Evolutionary conservation across 2,888 invertebrate species (phyloP).

Genomic region (Aspidiotus rigidus): DNA sequence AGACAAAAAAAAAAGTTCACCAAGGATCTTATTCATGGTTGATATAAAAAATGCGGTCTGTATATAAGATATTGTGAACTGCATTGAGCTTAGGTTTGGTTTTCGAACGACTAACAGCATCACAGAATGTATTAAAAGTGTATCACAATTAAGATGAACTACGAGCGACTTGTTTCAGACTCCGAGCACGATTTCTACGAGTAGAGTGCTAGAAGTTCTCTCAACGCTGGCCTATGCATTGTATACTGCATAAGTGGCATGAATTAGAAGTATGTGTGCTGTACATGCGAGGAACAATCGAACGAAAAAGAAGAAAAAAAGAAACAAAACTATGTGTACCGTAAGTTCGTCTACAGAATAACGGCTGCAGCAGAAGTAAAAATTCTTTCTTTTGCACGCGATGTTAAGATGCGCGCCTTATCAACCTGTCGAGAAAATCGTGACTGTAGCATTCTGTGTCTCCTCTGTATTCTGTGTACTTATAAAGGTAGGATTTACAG

Average conservation of each 20-base stretch:
- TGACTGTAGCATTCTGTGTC: not conserved
- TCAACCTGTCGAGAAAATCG: not conserved
- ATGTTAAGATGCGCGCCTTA: not conserved
- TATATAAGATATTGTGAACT: too few relatives aligned
- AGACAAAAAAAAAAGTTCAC: slow-evolving; percentile 1
- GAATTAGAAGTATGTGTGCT: not conserved
- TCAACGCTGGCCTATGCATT: not conserved
- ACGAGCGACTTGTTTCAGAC: not conserved
- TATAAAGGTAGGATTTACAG: not conserved
- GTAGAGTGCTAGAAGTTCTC: not conserved
- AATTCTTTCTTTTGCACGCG: slow-evolving; percentile 4
- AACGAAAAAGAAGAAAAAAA: not conserved
- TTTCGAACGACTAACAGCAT: too few relatives aligned
- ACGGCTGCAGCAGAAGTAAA: slow-evolving; percentile 4
- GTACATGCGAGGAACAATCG: not conserved
- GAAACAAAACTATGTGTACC: not conserved
- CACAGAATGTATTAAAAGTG: too few relatives aligned
- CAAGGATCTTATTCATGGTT: not conserved
- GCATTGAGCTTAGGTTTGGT: too few relatives aligned
- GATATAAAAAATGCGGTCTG: too few relatives aligned
- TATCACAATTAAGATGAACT: too few relatives aligned
- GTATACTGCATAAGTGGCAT: too few relatives aligned
- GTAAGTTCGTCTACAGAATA: not conserved
- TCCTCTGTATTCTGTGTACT: not conserved
- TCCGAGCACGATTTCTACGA: not conserved